Base-by-base conservation (phyloP, 1,140 invertebrate species). In the Calephelis nemesis region DNA sequence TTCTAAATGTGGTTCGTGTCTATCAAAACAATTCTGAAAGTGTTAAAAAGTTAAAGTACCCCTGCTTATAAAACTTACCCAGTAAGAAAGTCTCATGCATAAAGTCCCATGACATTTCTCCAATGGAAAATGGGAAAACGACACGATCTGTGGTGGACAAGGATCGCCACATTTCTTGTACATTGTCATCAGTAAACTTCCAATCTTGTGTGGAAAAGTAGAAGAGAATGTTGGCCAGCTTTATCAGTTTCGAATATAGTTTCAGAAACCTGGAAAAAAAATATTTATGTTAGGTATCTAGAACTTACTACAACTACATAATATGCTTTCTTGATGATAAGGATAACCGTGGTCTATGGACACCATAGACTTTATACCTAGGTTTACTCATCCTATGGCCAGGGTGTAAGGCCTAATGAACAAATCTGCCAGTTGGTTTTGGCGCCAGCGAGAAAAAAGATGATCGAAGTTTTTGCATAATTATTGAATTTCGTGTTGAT, bases 141-240 rank as follows among this genome's bases (percentile, higher is more conserved):
- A 92, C 83, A 71, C 93, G 91, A 79, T 98, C 97, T 45, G 93
- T 83, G 0, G 79, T 80, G 5, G 94, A 90, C 52, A 98, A 79
- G 19, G 93, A 93, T 1, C 84, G 78, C 77, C 94, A 93, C 63
- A 98, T 85, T n/a, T 80, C 75, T 11, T 92, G 83, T 0, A 95
- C 83, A 60, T 94, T 94, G 9, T 93, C 86, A 74, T 95, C 95
- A 0, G 85, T 83, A 80, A 97, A 97, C 5, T 87, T 84, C 96
- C 96, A 97, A 68, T 95, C 92, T 74, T 94, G 93, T 0, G 92
- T 94, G 3, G 95, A 94, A 78, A 97, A 97, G 76, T 95, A 97
- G 77, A 95, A 94, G 1, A 97, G 83, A 4, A 95, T 94, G 8
- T 93, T 92, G 60, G 95, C 93, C 11, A 96, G 93, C 76, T 94